Percentiles rank a stretch among this genome's conserved stretches.
phyloP scores from a whole-genome alignment of 1,140 invertebrate species.

The Heliconius hewitsoni region DNA sequence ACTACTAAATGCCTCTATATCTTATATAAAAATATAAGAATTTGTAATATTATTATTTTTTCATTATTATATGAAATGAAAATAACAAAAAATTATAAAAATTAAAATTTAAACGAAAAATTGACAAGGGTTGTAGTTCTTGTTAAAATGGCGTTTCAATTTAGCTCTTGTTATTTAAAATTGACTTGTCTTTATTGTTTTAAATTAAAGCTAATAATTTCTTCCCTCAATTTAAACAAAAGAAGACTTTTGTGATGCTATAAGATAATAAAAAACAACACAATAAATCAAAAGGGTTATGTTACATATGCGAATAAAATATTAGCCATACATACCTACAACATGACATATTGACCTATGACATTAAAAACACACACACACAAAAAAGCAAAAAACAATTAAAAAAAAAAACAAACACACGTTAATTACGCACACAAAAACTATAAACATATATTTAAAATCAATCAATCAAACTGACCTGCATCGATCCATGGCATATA shows the following conservation, averaged over 20 bases:
- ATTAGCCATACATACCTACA: no score
- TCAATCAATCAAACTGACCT: conserved; percentile 36
- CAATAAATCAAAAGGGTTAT: no score
- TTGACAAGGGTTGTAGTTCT: neutral
- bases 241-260: neutral
- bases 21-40: neutral
- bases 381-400: no score
- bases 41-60: neutral
- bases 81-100: neutral
- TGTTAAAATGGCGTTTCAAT: neutral
- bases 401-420: neutral
- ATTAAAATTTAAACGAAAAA: neutral
- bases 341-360: no score
- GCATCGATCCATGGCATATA: conserved; percentile 41
- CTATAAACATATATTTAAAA: neutral
- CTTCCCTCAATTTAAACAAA: no score
- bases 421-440: neutral
- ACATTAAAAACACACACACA: no score
- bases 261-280: neutral
- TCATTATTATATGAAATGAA: neutral
- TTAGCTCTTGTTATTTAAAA: neutral
- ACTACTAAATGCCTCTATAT: neutral
- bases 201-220: no score
- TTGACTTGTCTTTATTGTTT: neutral
- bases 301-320: no score